Base-by-base conservation (phyloP, 2,113 vertebrate genomes). In the Dryoscopus gambensis region DNA sequence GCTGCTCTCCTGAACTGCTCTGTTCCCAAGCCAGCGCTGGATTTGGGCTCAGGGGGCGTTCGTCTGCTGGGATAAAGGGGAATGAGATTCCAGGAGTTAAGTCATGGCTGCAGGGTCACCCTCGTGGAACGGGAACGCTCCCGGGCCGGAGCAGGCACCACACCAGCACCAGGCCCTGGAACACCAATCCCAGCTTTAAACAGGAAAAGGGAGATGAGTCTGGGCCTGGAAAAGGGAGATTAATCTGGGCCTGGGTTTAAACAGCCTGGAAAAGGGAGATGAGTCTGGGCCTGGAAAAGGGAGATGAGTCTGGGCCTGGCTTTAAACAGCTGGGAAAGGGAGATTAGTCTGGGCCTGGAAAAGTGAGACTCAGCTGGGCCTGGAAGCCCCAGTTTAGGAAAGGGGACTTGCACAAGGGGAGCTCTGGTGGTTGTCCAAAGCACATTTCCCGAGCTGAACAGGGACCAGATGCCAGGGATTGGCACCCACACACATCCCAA, bases 31-130 rank as follows among this genome's bases (percentile, higher is more conserved):
- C 16, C 8, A 2, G 46, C 3, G 28, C 28, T 67, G 81, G 57
- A 30, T 12, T 27, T 0, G 1, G 60, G 69, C 65, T 81, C n/a
- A 25, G 4, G 6, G 78, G 55, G 40, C 0, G 5, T 40, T 46
- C 44, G 62, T 27, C 21, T 65, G 87, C 56, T 60, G 89, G 9
- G 77, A 77, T 20, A 30, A 37, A 69, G 31, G 73, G 21, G 31
- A 90, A 76, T 0, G 7, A 73, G 63, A 30, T 13, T 74, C 69
- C 92, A 93, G 69, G 53, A 44, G 25, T 57, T 50, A 15, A 84
- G 42, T 77, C 55, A n/a, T 55, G 87, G 47, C 89, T 96, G 94
- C 39, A 14, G 77, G 21, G 79, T 10, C 25, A 59, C 89, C 83
- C 83, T 75, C 15, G n/a, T 15, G 6, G 35, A 47, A 44, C 1